A percentile compares a stretch with the other conserved stretches of the same genome.
Evolutionary conservation across 64 coral and sea anemone genomes (phyloP).

Genomic region (Stylophora pistillata): DNA sequence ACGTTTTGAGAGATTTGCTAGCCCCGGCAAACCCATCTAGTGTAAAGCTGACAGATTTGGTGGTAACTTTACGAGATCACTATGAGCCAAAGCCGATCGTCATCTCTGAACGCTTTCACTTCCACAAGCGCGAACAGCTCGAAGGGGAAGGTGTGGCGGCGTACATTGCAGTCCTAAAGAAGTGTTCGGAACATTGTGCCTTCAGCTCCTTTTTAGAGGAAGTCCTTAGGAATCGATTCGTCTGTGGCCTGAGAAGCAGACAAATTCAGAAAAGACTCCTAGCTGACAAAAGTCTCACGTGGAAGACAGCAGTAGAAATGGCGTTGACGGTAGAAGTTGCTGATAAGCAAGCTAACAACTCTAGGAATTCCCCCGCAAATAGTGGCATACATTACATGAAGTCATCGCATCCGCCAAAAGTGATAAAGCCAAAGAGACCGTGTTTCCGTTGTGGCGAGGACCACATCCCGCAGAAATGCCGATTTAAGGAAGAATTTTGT

Average conservation of each 20-base stretch:
- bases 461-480: slow-evolving; percentile 9
- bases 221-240: background rate
- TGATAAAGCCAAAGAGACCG: background rate
- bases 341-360: slow-evolving; percentile 30
- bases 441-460: slow-evolving; percentile 36
- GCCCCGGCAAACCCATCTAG: slow-evolving; percentile 46
- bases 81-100: slow-evolving; percentile 24
- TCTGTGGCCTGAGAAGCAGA: slow-evolving; percentile 7
- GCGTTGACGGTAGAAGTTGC: slow-evolving; percentile 15
- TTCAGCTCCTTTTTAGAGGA: background rate
- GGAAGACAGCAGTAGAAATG: slow-evolving; percentile 20
- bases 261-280: no score
- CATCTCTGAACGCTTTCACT: slow-evolving; percentile 30
- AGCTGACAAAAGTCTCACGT: background rate
- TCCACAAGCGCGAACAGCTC: background rate
- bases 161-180: slow-evolving; percentile 19
- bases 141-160: slow-evolving; percentile 31
- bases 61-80: slow-evolving; percentile 11
- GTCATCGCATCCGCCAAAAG: background rate
- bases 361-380: background rate
- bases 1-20: slow-evolving; percentile 27
- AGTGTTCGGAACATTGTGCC: background rate
- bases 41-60: slow-evolving; percentile 1
- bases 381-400: background rate
- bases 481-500: slow-evolving; percentile 24